Evolutionary conservation across 2,797 vertebrate genomes (phyloP).

Genomic region (Bryconaethiops microstoma): DNA sequence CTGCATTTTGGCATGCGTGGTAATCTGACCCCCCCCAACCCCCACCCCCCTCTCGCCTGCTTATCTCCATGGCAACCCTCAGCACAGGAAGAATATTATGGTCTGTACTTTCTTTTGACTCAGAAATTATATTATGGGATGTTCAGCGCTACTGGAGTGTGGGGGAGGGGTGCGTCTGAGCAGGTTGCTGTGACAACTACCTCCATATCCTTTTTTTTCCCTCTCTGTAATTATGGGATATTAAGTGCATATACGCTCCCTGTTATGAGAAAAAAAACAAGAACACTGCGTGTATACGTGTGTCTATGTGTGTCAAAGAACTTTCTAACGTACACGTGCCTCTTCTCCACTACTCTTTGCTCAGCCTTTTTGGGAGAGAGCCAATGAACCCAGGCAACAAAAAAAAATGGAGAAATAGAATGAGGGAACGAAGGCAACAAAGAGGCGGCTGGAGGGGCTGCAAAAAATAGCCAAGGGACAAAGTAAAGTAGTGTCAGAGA

Average conservation of each 20-base stretch:
- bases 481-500: conserved; percentile 28
- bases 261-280: conserved; percentile 65
- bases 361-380: conserved; percentile 22
- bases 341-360: conserved; percentile 46
- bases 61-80: conserved; percentile 72
- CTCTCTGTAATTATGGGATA: conserved; percentile 81
- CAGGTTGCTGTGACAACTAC: conserved; percentile 77
- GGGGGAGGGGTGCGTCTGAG: conserved; percentile 70
- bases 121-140: conserved; percentile 79
- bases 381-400: conserved; percentile 33
- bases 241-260: conserved; percentile 40
- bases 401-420: background rate
- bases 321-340: conserved; percentile 52
- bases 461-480: conserved; percentile 30
- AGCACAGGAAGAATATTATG: conserved; percentile 76
- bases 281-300: conserved; percentile 64
- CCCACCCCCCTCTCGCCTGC: conserved; percentile 47
- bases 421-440: conserved; percentile 51
- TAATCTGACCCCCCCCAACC: conserved; percentile 74
- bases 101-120: conserved; percentile 69
- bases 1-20: conserved; percentile 78
- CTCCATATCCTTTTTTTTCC: conserved; percentile 67
- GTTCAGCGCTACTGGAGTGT: conserved; percentile 58
- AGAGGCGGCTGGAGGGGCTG: conserved; percentile 33
- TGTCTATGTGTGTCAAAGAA: conserved; percentile 58